Conservation (phyloP, 2,888 invertebrate genomes). For the Crepidodera aurea region DNA sequence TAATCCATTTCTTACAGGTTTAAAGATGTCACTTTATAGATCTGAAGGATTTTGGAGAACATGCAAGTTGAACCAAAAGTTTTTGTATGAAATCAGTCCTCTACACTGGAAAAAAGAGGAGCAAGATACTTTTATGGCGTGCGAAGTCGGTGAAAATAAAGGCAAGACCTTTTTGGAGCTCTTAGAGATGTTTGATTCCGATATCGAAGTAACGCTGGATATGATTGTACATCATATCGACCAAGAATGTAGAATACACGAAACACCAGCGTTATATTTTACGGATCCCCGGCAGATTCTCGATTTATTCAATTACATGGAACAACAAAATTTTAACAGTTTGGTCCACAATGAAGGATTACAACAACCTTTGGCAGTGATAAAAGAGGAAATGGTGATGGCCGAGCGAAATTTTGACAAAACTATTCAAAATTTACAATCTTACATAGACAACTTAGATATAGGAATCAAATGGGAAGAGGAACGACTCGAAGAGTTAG, state of each 20-base stretch:
- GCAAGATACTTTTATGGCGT: not conserved
- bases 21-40: slow-evolving; percentile 63
- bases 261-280: slow-evolving; percentile 67
- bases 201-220: slow-evolving; percentile 51
- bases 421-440: slow-evolving; percentile 59
- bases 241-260: slow-evolving; percentile 59
- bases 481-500: slow-evolving; percentile 63
- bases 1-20: too few species aligned
- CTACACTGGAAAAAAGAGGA: slow-evolving; percentile 66
- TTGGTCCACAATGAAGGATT: slow-evolving; percentile 67
- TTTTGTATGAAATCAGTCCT: slow-evolving; percentile 71
- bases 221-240: slow-evolving; percentile 63
- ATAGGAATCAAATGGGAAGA: slow-evolving; percentile 63
- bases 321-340: slow-evolving; percentile 70
- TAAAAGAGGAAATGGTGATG: slow-evolving; percentile 61
- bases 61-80: slow-evolving; percentile 72
- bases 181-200: slow-evolving; percentile 41
- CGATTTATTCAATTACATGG: slow-evolving; percentile 67
- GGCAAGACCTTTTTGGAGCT: slow-evolving; percentile 48
- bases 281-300: slow-evolving; percentile 65
- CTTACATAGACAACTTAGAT: slow-evolving; percentile 60
- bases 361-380: slow-evolving; percentile 63
- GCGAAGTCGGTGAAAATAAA: too few species aligned
- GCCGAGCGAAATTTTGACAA: slow-evolving; percentile 59
- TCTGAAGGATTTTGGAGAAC: slow-evolving; percentile 70